Conservation (phyloP, 1,140 invertebrate species). For the Drosophila tropicalis region DNA sequence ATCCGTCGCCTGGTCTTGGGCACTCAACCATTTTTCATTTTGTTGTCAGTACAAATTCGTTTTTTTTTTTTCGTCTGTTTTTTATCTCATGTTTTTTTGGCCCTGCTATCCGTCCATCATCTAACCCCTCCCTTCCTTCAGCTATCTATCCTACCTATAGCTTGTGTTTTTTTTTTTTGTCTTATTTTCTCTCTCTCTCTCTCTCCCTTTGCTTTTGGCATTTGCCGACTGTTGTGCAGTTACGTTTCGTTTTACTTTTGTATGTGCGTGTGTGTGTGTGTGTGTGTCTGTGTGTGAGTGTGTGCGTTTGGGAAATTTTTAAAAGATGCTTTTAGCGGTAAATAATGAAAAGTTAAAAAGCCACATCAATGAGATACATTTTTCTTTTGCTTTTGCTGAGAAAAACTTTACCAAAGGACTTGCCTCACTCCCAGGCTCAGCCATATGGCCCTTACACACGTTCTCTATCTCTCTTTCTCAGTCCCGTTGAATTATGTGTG, state of each 20-base stretch:
- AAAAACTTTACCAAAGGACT: conserved; percentile 22
- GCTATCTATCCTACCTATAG: not conserved
- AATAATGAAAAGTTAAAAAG: conserved; percentile 84
- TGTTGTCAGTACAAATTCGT: conserved; percentile 24
- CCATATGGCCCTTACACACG: conserved; percentile 1
- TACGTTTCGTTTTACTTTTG: conserved; percentile 23
- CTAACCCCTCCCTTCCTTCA: not conserved
- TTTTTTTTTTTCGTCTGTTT: conserved; percentile 29
- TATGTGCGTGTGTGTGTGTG: conserved; percentile 45
- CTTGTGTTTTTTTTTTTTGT: conserved; percentile 21
- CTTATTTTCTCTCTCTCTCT: conserved; percentile 19
- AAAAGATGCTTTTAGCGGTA: conserved; percentile 83
- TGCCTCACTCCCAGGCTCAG: not conserved
- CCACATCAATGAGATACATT: conserved; percentile 82
- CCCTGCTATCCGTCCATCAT: not conserved
- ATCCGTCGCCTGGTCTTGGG: conserved; percentile 50
- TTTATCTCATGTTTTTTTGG: no score
- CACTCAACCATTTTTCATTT: conserved; percentile 61
- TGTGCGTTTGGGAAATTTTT: conserved; percentile 76
- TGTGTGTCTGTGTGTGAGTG: conserved; percentile 53
- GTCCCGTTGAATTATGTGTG: no score
- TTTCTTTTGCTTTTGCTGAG: conserved; percentile 60
- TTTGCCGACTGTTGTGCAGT: conserved; percentile 35
- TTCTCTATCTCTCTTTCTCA: conserved; percentile 6
- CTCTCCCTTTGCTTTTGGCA: conserved; percentile 13